These are phyloP conservation scores for Pempheris klunzingeri DNA, from an alignment of 2,797 vertebrate genomes.

Conservation along the genomic window DNA sequence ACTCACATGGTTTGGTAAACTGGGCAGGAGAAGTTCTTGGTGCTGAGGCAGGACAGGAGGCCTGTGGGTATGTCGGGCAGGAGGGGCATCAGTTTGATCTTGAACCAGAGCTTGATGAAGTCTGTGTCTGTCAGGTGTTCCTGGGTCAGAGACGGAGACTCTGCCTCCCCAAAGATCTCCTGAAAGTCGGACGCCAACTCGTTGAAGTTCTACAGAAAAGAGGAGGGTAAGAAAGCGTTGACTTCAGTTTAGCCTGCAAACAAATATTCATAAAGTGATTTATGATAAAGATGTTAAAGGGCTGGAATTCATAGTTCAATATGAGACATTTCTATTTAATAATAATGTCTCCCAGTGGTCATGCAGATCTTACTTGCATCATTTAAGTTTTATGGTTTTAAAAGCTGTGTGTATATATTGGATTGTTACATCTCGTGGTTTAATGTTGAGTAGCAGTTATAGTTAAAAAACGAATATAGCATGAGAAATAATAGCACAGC, in stretches of 20 bases:
- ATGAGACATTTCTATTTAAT: background rate
- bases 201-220: slow-evolving; percentile 73
- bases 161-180: slow-evolving; percentile 67
- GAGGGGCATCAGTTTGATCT: slow-evolving; percentile 80
- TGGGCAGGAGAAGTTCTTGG: slow-evolving; percentile 84
- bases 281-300: background rate
- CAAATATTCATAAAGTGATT: background rate
- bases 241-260: background rate
- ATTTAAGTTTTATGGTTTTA: background rate
- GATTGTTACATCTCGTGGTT: background rate
- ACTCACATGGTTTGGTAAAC: slow-evolving; percentile 84
- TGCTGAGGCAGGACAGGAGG: slow-evolving; percentile 84
- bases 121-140: slow-evolving; percentile 77
- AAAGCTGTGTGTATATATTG: background rate
- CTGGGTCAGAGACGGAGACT: slow-evolving; percentile 58
- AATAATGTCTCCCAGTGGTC: background rate
- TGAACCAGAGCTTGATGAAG: slow-evolving; percentile 84
- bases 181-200: slow-evolving; percentile 65
- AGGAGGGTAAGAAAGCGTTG: rapidly evolving
- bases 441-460: too few species aligned
- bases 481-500: too few species aligned
- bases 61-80: slow-evolving; percentile 63
- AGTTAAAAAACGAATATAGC: too few species aligned
- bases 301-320: background rate
- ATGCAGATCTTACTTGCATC: background rate